A percentile compares a stretch with the other conserved stretches of the same genome.
Evolutionary conservation across 2,113 vertebrate species (phyloP).

Genomic region (Nothoprocta pentlandii): DNA sequence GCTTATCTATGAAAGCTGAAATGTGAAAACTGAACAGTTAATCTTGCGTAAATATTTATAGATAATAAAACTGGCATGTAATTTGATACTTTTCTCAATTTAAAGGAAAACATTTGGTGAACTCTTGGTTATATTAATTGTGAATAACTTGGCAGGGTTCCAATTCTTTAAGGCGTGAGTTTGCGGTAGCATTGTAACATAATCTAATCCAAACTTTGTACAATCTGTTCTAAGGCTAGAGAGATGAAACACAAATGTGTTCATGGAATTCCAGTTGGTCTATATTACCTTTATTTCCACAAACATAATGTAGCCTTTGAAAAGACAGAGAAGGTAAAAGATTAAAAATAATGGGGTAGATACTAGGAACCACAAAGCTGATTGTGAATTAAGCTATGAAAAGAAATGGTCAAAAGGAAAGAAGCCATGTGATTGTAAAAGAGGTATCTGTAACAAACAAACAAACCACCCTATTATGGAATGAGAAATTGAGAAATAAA

Average conservation of each 20-base stretch:
- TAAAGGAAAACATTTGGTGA: slow-evolving; percentile 27
- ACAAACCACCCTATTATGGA: neutral
- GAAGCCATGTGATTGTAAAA: neutral
- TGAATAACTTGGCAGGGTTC: slow-evolving; percentile 31
- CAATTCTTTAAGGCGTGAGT: slow-evolving; percentile 42
- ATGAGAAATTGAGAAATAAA: neutral
- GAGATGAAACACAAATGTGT: neutral
- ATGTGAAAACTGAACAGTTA: slow-evolving; percentile 23
- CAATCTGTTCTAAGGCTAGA: slow-evolving; percentile 37
- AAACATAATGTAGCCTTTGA: neutral
- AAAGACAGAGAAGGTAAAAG: neutral
- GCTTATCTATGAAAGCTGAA: neutral
- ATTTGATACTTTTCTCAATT: slow-evolving; percentile 33
- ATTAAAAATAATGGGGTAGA: neutral
- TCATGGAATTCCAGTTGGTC: neutral
- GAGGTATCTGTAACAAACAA: neutral
- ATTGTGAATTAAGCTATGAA: neutral
- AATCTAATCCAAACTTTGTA: neutral
- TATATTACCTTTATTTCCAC: neutral
- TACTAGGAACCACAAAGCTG: neutral
- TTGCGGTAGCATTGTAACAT: slow-evolving; percentile 36
- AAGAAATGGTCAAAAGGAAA: neutral
- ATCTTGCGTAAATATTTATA: slow-evolving; percentile 54
- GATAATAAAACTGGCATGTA: slow-evolving; percentile 27
- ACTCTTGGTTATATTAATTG: slow-evolving; percentile 21